Percentiles rank a stretch among this genome's conserved stretches.
phyloP scores from a whole-genome alignment of 2,797 vertebrate species.

The Clarias platycephalus region DNA sequence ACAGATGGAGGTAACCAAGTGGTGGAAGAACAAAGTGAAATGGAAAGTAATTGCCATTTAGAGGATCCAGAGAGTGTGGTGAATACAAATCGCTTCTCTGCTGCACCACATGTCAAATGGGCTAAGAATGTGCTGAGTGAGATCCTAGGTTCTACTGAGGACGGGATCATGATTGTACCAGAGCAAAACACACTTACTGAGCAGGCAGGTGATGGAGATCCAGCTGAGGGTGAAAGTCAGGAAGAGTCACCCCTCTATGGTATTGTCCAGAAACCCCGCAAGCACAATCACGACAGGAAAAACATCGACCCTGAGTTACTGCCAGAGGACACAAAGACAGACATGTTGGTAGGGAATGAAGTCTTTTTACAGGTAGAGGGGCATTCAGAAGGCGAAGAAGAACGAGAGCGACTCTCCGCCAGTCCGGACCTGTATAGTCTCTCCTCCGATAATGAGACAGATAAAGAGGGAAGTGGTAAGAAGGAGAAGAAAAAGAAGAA shows the following conservation, averaged over 20 bases:
- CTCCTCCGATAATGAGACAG: conserved; percentile 39
- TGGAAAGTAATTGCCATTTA: conserved; percentile 60
- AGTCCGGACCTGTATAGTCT: conserved; percentile 27
- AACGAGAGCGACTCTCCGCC: not conserved
- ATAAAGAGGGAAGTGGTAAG: conserved; percentile 37
- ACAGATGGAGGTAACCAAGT: conserved; percentile 41
- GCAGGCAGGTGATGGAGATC: not conserved
- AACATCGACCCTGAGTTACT: conserved; percentile 45
- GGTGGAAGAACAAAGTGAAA: conserved; percentile 61
- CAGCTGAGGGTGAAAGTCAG: conserved; percentile 11
- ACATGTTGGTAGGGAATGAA: conserved; percentile 52
- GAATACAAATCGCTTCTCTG: conserved; percentile 68
- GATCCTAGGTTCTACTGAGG: conserved; percentile 70
- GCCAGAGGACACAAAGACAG: conserved; percentile 54
- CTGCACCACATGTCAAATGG: conserved; percentile 77
- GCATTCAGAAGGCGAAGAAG: conserved; percentile 22
- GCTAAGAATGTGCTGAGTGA: conserved; percentile 69
- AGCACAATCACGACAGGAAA: conserved; percentile 1
- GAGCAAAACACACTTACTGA: conserved; percentile 8
- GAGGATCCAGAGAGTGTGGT: conserved; percentile 63
- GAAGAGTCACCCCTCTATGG: conserved; percentile 43
- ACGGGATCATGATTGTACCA: conserved; percentile 44
- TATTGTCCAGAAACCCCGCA: conserved; percentile 39
- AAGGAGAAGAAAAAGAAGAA: conserved; percentile 17
- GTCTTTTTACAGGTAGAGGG: conserved; percentile 43